phyloP scores from a whole-genome alignment of 2,888 invertebrate genomes.

The Patella depressa region DNA sequence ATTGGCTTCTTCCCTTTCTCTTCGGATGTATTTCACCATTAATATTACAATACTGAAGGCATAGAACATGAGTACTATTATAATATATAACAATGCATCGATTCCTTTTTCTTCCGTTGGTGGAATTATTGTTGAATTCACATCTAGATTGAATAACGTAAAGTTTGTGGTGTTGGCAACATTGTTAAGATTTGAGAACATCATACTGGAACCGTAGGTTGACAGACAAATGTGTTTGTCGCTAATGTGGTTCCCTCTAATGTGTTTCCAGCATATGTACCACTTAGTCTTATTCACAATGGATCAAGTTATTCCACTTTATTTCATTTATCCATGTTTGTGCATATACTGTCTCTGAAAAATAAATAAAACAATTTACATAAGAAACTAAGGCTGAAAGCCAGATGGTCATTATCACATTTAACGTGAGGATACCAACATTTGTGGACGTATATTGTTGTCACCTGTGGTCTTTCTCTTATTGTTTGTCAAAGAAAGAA shows the following conservation, averaged over 20 bases:
- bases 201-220: neutral
- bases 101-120: constrained; percentile 20
- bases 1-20: constrained; percentile 50
- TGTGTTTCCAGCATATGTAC: constrained; percentile 12
- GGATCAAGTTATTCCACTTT: no score
- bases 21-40: constrained; percentile 53
- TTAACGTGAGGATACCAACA: no score
- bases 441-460: no score
- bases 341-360: no score
- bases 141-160: neutral
- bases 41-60: constrained; percentile 51
- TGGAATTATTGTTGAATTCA: constrained; percentile 10
- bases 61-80: constrained; percentile 51
- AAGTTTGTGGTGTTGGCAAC: neutral
- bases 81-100: constrained; percentile 52
- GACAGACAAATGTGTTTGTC: neutral
- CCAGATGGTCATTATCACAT: no score
- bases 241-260: constrained; percentile 8
- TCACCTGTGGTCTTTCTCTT: no score
- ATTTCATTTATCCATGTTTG: no score
- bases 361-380: no score
- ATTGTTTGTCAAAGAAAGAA: no score
- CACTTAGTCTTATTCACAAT: neutral
- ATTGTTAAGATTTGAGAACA: neutral
- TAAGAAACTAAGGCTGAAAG: no score